Evolutionary conservation across 1,140 invertebrate genomes (phyloP).

Genomic region (Magallana ariakensis): DNA sequence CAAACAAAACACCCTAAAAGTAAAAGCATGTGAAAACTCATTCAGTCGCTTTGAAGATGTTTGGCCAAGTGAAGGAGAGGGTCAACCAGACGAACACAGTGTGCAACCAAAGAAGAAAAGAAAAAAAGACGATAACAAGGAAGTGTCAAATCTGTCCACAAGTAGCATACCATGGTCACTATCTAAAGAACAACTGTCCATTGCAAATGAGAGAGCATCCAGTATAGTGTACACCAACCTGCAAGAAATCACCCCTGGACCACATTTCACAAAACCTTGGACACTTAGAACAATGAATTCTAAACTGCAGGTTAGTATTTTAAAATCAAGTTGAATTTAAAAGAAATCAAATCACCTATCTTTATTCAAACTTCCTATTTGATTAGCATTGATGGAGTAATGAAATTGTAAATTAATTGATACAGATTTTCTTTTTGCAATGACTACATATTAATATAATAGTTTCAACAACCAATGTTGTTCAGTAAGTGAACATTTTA

Average conservation of each 20-base stretch:
- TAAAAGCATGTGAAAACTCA: conserved; percentile 14
- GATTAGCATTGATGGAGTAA: neutral
- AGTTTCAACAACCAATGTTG: neutral
- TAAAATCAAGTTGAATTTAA: neutral
- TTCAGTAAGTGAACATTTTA: neutral
- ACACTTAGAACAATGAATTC: conserved; percentile 31
- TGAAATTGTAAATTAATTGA: neutral
- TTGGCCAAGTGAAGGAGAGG: neutral
- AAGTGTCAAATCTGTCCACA: neutral
- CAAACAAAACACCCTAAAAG: neutral
- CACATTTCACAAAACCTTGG: conserved; percentile 32
- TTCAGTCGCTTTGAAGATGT: neutral
- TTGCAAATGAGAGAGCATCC: conserved; percentile 29
- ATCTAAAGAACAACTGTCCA: neutral
- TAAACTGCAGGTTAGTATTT: conserved; percentile 21
- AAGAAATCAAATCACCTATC: neutral
- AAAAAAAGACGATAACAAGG: neutral
- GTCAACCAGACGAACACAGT: neutral
- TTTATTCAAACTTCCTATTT: neutral
- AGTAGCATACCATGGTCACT: neutral
- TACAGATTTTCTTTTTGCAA: neutral
- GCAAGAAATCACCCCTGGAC: conserved; percentile 1
- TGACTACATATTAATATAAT: neutral
- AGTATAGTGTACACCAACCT: neutral
- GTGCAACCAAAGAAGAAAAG: neutral